Evolutionary conservation across 2,797 vertebrate genomes (phyloP), one percentile per base, ranked within the genome.

Genomic region (Petrocephalus sullivani): DNA sequence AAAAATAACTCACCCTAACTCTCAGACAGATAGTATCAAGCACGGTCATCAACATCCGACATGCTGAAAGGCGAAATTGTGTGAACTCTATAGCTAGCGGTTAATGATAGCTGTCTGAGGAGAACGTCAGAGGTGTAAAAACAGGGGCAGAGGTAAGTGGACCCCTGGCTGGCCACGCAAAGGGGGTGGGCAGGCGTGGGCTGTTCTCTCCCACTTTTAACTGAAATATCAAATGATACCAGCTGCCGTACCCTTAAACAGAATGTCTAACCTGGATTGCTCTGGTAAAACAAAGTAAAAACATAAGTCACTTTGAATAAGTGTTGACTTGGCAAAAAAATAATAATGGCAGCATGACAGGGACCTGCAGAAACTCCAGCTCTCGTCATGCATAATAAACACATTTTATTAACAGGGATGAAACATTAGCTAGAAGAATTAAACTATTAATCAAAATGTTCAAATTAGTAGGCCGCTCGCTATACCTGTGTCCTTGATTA

Each of bases 341-440:
- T n/a, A 46, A 78, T 46, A 46, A 54, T 28, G 53, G 49, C 49
- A 54, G 82, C 14, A 7, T 53, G 82, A 28, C 82, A 78, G 41
- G 71, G 37, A 78, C 2, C 16, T n/a, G 71, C 71, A 78, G 71
- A 19, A 46, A 46, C 37, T 6, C 71, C 37, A 7, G 71, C 41
- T 78, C 71, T 46, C 41, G 37, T 78, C 71, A 78, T 78, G 71
- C 71, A 78, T 78, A 78, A 78, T 78, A 78, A 78, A 78, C 71
- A 78, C 37, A 46, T 78, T 78, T 78, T 78, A 78, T 78, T 41
- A 78, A 78, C n/a, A 6, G 71, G 71, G 71, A 78, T 78, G 37
- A 78, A 78, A 78, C 71, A 49, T 78, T 78, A 78, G 37, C 71
- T 46, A 78, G 33, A 78, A 49, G 41, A 78, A 78, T 78, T 78